Conservation (phyloP, 2,888 invertebrate species). For the Orthosia gracilis region DNA sequence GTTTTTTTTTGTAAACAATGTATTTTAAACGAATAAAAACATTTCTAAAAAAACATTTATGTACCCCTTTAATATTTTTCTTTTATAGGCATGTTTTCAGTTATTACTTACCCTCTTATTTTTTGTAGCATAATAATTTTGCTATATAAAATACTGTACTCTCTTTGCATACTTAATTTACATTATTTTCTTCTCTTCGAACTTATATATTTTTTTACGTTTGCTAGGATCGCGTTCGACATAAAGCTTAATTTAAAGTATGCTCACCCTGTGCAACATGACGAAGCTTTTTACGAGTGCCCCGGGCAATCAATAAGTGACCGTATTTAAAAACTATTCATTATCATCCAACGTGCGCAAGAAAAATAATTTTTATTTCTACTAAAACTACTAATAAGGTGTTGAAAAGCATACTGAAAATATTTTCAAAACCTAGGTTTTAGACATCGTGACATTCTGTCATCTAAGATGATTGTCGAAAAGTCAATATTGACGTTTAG, state of each 20-base stretch:
- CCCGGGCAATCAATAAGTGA: conserved; percentile 43
- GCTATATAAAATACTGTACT: background rate
- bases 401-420: background rate
- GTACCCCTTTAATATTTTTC: no score
- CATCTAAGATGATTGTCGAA: no score
- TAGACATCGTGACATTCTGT: no score
- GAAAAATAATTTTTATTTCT: conserved; percentile 28
- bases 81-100: no score
- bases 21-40: no score
- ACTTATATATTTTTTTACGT: background rate
- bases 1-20: background rate
- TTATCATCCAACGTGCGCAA: conserved; percentile 21
- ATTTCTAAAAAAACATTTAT: no score
- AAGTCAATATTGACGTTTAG: no score
- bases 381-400: background rate
- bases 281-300: conserved; percentile 30
- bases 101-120: background rate
- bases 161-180: conserved; percentile 15
- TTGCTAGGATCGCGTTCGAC: no score
- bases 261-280: conserved; percentile 10
- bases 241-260: conserved; percentile 7
- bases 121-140: background rate
- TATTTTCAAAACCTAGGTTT: no score
- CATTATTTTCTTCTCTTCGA: background rate
- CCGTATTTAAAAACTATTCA: conserved; percentile 42